These are phyloP conservation scores for Tenrec ecaudatus DNA, from an alignment of 2,113 vertebrate species.

Conservation along the genomic window DNA sequence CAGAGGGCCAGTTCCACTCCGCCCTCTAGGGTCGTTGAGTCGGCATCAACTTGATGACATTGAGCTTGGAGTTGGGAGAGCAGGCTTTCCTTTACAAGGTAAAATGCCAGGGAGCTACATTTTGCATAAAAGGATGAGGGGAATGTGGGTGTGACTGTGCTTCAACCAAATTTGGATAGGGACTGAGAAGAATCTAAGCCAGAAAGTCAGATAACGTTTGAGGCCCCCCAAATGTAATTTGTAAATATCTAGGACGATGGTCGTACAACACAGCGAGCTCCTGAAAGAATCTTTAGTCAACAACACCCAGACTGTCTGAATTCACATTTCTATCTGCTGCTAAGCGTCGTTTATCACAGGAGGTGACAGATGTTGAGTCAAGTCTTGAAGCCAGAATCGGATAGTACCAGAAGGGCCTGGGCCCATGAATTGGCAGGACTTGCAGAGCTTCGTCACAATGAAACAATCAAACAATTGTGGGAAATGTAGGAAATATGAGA, in stretches of 20 bases:
- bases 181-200: background rate
- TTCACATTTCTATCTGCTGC: background rate
- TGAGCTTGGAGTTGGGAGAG: no score
- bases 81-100: background rate
- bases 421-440: background rate
- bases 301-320: background rate
- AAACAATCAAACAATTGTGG: background rate
- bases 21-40: no score
- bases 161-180: background rate
- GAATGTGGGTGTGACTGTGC: background rate
- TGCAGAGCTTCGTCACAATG: background rate
- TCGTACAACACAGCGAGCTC: background rate
- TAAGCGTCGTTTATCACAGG: background rate
- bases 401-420: background rate
- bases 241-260: background rate
- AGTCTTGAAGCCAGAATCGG: background rate
- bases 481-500: background rate
- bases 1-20: no score
- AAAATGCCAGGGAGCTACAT: background rate
- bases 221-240: background rate
- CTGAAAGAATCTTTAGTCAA: background rate
- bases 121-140: background rate
- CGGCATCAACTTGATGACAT: no score
- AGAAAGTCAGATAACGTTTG: background rate
- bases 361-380: background rate